These are phyloP conservation scores for Vireo altiloquus DNA, from an alignment of 2,113 vertebrate species.

Conservation along the genomic window DNA sequence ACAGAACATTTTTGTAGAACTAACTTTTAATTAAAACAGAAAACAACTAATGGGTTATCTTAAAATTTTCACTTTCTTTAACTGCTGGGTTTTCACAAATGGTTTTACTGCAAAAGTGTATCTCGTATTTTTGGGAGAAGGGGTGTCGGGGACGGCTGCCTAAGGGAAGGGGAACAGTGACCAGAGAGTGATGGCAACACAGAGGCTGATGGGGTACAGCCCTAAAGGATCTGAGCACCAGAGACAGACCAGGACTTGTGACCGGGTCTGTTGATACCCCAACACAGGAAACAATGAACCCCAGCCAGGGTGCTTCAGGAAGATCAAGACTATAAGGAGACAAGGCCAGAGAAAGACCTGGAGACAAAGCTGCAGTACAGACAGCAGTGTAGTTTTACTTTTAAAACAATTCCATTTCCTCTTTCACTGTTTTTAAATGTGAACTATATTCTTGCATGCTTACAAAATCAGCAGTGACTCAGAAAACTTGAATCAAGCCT, in stretches of 20 bases:
- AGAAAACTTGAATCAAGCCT: not conserved
- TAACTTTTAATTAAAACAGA: not conserved
- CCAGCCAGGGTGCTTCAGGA: not conserved
- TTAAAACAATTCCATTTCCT: not conserved
- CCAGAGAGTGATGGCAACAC: not conserved
- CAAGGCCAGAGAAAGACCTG: not conserved
- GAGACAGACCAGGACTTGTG: not conserved
- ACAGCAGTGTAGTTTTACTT: not conserved
- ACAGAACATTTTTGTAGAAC: not conserved
- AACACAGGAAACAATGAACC: not conserved
- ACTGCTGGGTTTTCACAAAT: not conserved
- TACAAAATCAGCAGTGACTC: not conserved
- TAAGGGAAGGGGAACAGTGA: not conserved
- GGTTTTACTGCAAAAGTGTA: not conserved
- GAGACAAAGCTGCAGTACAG: not conserved
- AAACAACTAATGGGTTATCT: not conserved
- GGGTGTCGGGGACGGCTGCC: not conserved
- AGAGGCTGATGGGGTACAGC: accelerated
- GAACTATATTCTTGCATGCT: not conserved
- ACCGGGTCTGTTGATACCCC: not conserved
- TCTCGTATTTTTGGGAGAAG: not conserved
- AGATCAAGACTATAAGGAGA: not conserved
- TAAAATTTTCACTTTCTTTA: not conserved
- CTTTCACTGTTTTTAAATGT: not conserved
- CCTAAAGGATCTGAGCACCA: not conserved